Conservation (phyloP, 1,140 invertebrate genomes). For the Neodiprion lecontei region DNA sequence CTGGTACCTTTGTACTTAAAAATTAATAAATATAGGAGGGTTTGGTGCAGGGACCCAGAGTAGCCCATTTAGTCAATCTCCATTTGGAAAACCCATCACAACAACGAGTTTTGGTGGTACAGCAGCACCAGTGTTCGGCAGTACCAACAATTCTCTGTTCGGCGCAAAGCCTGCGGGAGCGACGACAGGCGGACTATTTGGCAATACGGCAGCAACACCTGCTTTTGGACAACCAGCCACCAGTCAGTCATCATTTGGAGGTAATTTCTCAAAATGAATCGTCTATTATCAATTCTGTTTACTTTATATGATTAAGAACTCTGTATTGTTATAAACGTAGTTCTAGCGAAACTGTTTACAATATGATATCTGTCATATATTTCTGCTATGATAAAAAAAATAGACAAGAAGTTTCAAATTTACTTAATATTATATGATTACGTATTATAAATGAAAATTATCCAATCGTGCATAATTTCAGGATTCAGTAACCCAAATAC, state of each 20-base stretch:
- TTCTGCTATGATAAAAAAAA: conserved; percentile 13
- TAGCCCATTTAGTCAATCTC: conserved; percentile 60
- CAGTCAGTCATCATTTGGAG: conserved; percentile 57
- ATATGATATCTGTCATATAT: conserved; percentile 11
- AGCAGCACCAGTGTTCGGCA: conserved; percentile 60
- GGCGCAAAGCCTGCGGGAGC: conserved; percentile 65
- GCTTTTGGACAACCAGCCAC: conserved; percentile 61
- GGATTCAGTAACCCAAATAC: conserved; percentile 52
- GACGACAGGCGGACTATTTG: conserved; percentile 59
- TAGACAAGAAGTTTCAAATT: conserved; percentile 1
- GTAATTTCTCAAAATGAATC: conserved; percentile 29
- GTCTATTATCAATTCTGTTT: not conserved
- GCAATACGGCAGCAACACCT: conserved; percentile 49
- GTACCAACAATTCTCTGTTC: conserved; percentile 63
- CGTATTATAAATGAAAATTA: not conserved
- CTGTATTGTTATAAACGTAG: not conserved
- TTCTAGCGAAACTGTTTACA: not conserved
- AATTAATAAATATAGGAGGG: conserved; percentile 31
- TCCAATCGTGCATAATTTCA: conserved; percentile 28
- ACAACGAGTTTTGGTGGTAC: conserved; percentile 58
- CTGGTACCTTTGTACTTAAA: not conserved
- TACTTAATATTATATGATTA: conserved; percentile 12
- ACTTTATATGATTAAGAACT: no score
- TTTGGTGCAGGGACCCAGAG: conserved; percentile 52
- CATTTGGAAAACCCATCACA: conserved; percentile 61